These are phyloP conservation scores for Diaprepes abbreviatus DNA, from an alignment of 2,888 invertebrate genomes.

Conservation along the genomic window DNA sequence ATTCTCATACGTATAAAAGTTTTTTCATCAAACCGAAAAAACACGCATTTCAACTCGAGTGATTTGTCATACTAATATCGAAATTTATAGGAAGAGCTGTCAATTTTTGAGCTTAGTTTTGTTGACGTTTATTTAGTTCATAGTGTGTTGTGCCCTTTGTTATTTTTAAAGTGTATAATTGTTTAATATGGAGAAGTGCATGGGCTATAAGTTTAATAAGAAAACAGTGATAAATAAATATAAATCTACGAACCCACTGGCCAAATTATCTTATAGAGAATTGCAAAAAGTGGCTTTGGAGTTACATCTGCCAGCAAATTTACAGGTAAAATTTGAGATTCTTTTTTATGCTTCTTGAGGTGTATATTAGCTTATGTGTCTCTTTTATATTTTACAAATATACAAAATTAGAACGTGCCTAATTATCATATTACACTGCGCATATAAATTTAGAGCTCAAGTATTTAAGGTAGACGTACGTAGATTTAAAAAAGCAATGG, in stretches of 20 bases:
- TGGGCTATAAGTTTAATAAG: slow-evolving; percentile 15
- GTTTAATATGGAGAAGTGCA: neutral
- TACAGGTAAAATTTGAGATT: slow-evolving; percentile 2
- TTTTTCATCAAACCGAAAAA: neutral
- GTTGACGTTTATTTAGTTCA: neutral
- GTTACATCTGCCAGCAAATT: slow-evolving; percentile 5
- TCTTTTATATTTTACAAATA: no score
- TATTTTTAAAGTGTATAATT: neutral
- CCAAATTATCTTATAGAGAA: slow-evolving; percentile 16
- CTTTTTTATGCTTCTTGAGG: no score
- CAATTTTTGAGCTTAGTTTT: neutral
- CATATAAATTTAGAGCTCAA: no score
- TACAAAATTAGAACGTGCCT: no score
- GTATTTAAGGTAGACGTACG: no score
- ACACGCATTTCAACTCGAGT: neutral
- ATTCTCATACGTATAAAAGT: no score
- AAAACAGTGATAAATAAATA: slow-evolving; percentile 5
- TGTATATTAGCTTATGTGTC: no score
- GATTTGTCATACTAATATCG: neutral
- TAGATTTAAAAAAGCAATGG: no score
- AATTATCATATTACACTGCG: no score
- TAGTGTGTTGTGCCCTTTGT: neutral
- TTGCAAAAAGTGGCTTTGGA: slow-evolving; percentile 5
- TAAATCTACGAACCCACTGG: slow-evolving; percentile 13
- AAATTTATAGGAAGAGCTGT: neutral